phyloP scores from a whole-genome alignment of 1,140 invertebrate genomes.

The Hesperophylax magnus region DNA sequence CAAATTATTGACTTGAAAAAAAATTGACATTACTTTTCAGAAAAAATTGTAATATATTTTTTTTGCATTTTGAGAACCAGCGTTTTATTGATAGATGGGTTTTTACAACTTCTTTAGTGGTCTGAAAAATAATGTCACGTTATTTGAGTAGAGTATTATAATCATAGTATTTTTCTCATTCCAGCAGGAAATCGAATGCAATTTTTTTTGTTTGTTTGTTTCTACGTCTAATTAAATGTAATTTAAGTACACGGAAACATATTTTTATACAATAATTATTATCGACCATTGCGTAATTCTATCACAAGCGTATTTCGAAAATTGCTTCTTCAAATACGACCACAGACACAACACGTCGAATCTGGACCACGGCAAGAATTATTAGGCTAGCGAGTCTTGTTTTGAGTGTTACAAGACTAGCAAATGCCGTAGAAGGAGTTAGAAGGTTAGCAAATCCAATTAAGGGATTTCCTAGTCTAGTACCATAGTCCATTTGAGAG shows the following conservation, averaged over 20 bases:
- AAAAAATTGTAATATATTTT: too few species aligned
- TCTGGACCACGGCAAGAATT: background rate
- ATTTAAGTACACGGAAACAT: slow-evolving; percentile 12
- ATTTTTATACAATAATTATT: slow-evolving; percentile 29
- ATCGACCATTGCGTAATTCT: slow-evolving; percentile 20
- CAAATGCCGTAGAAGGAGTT: too few species aligned
- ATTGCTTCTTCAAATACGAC: slow-evolving; percentile 27
- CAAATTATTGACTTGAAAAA: too few species aligned
- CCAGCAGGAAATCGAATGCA: background rate
- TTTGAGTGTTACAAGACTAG: too few species aligned
- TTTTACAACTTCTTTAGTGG: background rate
- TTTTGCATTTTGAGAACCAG: too few species aligned
- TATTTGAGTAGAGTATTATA: background rate
- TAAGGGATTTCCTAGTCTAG: too few species aligned
- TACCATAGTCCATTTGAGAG: too few species aligned
- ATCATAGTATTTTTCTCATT: background rate
- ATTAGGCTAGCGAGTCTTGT: too few species aligned
- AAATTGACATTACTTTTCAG: too few species aligned
- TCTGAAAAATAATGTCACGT: background rate
- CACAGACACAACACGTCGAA: background rate
- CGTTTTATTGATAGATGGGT: too few species aligned
- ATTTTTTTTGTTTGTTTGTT: slow-evolving; percentile 4
- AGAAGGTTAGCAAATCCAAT: too few species aligned
- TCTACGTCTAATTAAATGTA: background rate
- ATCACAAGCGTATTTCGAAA: slow-evolving; percentile 29